Conservation (phyloP, 2,888 invertebrate genomes). For the Geotrupes spiniger region DNA sequence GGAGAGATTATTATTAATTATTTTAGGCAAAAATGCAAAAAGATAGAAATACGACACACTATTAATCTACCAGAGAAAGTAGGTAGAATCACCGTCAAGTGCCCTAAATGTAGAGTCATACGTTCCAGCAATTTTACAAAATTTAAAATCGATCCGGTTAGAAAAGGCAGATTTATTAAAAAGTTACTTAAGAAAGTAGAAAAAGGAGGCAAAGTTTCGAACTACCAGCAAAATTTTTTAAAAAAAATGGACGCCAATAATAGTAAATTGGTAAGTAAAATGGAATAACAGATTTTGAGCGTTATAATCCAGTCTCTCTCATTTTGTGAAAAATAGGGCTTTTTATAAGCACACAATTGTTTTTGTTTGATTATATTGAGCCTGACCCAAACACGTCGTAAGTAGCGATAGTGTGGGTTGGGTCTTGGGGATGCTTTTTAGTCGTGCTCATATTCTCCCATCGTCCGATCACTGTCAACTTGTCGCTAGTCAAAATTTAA, state of each 20-base stretch:
- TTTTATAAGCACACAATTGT: too few relatives aligned
- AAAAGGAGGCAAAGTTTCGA: constrained; percentile 22
- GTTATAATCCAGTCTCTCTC: too few relatives aligned
- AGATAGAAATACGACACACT: constrained; percentile 23
- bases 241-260: constrained; percentile 19
- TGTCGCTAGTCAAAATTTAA: too few relatives aligned
- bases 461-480: too few relatives aligned
- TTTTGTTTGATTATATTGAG: too few relatives aligned
- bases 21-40: constrained; percentile 26
- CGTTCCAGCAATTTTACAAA: constrained; percentile 22
- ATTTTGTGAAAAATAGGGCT: too few relatives aligned
- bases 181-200: constrained; percentile 28
- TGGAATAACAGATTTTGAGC: too few relatives aligned
- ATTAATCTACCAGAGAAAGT: constrained; percentile 23
- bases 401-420: too few relatives aligned
- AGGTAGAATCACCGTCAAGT: constrained; percentile 23
- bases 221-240: constrained; percentile 28
- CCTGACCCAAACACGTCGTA: too few relatives aligned
- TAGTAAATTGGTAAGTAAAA: constrained; percentile 28
- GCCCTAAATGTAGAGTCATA: constrained; percentile 32
- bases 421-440: too few relatives aligned
- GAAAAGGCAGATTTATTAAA: constrained; percentile 26
- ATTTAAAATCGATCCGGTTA: constrained; percentile 24
- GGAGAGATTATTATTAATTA: not conserved
- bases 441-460: too few relatives aligned